Evolutionary conservation across 2,888 invertebrate genomes (phyloP).

Genomic region (Vannuccia rotundouncinata): DNA sequence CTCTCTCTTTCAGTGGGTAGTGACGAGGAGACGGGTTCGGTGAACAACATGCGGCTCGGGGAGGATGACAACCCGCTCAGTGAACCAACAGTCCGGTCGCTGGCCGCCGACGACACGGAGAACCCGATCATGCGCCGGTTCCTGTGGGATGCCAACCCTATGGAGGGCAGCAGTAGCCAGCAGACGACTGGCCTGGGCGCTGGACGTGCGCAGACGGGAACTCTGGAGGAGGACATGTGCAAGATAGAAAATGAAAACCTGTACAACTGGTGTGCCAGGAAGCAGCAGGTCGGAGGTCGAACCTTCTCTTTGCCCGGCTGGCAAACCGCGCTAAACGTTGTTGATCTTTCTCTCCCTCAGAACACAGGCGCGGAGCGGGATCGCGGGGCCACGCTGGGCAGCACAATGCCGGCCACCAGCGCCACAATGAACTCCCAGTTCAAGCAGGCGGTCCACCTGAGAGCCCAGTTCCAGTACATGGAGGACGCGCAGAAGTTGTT

Average conservation of each 20-base stretch:
- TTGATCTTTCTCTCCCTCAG: neutral
- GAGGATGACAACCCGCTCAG: neutral
- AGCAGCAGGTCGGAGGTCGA: neutral
- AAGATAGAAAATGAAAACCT: neutral
- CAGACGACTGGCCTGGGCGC: neutral
- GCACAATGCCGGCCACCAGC: neutral
- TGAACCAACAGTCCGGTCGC: neutral
- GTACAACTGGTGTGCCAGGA: neutral
- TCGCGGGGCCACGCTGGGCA: neutral
- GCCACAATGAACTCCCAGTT: conserved; percentile 24
- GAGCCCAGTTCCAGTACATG: conserved; percentile 34
- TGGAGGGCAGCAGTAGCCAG: neutral
- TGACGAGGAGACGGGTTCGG: conserved; percentile 5
- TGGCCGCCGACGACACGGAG: conserved; percentile 4
- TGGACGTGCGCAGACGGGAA: neutral
- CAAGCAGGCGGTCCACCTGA: conserved; percentile 26
- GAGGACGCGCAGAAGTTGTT: conserved; percentile 44
- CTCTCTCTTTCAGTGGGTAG: neutral
- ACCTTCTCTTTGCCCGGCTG: no score
- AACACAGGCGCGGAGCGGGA: neutral
- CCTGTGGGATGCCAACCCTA: conserved; percentile 27
- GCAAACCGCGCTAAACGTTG: no score
- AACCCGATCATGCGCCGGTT: conserved; percentile 36
- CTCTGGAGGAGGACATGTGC: neutral
- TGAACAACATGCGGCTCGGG: neutral